phyloP scores from a whole-genome alignment of 2,797 vertebrate species.

The Oophaga sylvatica region DNA sequence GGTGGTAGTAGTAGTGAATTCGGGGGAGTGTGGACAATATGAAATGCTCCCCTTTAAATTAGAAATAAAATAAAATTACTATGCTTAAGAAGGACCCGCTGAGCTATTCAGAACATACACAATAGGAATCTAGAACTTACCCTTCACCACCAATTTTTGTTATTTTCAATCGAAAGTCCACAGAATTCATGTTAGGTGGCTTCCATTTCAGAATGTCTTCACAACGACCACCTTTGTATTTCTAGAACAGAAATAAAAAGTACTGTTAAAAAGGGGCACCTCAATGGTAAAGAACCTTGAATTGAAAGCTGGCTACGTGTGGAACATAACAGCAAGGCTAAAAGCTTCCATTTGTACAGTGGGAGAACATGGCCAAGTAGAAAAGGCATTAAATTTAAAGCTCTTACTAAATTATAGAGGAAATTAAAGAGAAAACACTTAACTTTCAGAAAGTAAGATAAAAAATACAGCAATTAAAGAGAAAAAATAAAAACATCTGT shows the following conservation, averaged over 20 bases:
- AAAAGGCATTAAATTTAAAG: background rate
- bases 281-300: conserved; percentile 6
- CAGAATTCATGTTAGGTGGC: conserved; percentile 96
- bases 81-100: background rate
- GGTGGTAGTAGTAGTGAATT: too few relatives aligned
- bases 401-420: background rate
- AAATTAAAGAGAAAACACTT: background rate
- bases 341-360: background rate
- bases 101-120: background rate
- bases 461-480: conserved; percentile 2
- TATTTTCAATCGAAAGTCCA: conserved; percentile 98
- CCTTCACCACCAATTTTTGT: conserved; percentile 96
- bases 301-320: background rate
- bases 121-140: conserved; percentile 75
- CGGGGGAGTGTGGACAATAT: too few relatives aligned
- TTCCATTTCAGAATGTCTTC: conserved; percentile 99
- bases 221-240: conserved; percentile 92
- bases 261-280: background rate
- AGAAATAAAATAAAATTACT: background rate
- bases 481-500: background rate
- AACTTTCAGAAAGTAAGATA: background rate
- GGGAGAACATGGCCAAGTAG: background rate
- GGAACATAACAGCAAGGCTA: background rate
- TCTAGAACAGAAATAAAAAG: conserved; percentile 74
- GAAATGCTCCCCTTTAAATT: background rate